Evolutionary conservation across 2,797 vertebrate species (phyloP), one percentile per base, ranked within the genome.

Genomic region (Peromyscus attwateri): DNA sequence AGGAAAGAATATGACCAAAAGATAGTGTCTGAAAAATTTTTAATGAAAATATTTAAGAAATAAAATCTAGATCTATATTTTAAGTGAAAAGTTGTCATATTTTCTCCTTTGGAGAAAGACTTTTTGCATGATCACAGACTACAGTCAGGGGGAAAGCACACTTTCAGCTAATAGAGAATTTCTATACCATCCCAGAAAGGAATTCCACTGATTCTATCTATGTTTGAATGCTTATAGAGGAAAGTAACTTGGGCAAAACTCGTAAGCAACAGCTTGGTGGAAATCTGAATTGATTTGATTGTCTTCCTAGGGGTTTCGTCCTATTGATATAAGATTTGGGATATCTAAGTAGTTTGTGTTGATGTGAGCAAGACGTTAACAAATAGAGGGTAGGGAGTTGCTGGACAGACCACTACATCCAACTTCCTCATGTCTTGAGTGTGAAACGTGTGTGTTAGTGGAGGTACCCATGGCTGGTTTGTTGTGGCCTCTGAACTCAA

Each of bases 311-410:
- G 43, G 49, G 21, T 17, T 85, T 92, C 85, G 16, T 75, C 60
- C n/a, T 55, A 46, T 25, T 88, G 70, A 52, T 43, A 31, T 11
- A 73, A 73, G 25, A 66, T 84, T 52, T 21, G 29, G 70, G 37
- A 12, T 8, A 23, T 14, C 23, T 37, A 46, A 25, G 2, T 77
- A 55, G n/a, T 55, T 25, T 89, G 23, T 76, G 21, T 43, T 64
- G 70, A 77, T 70, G 17, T 43, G 12, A 81, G 31, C 19, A 8
- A 64, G 70, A 83, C 6, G 25, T 6, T 34, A 25, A 75, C 71
- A 34, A 17, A 31, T 0, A 29, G 85, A 8, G 0, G 4, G 10
- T 2, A 46, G 9, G 12, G 29, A 25, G 13, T 3, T 57, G 1
- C 9, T 19, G 14, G 8, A 34, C 25, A 19, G 7, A 71, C 21